phyloP scores from a whole-genome alignment of 2,113 vertebrate genomes.

The Salvelinus alpinus region DNA sequence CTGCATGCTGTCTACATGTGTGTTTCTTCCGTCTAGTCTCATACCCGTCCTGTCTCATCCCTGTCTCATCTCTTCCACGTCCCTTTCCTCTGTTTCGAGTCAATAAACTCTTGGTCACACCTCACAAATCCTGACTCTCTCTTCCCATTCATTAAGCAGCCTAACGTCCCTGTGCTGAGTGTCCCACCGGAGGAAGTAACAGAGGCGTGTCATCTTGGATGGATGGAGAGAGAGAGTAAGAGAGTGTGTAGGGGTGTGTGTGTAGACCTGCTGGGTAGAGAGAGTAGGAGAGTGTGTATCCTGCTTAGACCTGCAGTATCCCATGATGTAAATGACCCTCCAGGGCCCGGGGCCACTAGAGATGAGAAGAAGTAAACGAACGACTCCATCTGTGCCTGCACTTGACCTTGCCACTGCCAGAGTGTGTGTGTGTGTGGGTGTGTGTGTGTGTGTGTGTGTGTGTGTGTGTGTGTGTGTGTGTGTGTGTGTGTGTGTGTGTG shows the following conservation, averaged over 20 bases:
- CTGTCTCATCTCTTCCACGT: too few relatives aligned
- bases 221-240: constrained; percentile 16
- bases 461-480: background rate
- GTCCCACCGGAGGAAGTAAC: background rate
- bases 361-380: constrained; percentile 44
- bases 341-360: constrained; percentile 53
- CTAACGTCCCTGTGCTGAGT: constrained; percentile 41
- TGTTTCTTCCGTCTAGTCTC: too few relatives aligned
- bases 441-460: background rate
- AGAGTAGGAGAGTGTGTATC: background rate
- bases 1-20: too few relatives aligned
- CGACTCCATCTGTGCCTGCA: constrained; percentile 40
- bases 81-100: background rate
- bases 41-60: too few relatives aligned
- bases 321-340: constrained; percentile 51
- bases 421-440: background rate
- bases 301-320: constrained; percentile 12
- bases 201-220: background rate
- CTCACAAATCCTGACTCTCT: constrained; percentile 31
- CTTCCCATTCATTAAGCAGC: constrained; percentile 34
- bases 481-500: background rate
- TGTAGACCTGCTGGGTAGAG: too few relatives aligned
- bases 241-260: background rate
- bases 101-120: constrained; percentile 30
- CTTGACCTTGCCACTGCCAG: constrained; percentile 14